phyloP scores from a whole-genome alignment of 2,113 vertebrate species.

The Oreotrochilus melanogaster region DNA sequence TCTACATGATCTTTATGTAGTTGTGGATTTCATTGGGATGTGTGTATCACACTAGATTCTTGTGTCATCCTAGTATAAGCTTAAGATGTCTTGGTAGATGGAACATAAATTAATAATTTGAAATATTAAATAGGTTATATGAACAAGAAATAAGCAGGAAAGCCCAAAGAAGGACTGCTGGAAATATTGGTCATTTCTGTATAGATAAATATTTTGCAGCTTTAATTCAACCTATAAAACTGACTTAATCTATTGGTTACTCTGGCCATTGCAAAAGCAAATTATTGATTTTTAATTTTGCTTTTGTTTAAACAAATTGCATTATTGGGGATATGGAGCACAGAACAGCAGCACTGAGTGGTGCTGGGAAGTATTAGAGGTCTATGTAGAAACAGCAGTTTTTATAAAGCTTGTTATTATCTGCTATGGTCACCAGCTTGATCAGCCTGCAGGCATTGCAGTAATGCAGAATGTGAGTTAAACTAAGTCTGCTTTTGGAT shows the following conservation, averaged over 20 bases:
- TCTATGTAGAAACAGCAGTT: not conserved
- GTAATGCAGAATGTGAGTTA: not conserved
- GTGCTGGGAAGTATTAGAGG: not conserved
- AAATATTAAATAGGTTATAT: not conserved
- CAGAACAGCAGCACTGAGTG: not conserved
- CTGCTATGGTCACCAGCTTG: not conserved
- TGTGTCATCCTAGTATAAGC: not conserved
- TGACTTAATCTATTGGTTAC: not conserved
- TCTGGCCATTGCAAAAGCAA: not conserved
- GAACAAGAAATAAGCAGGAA: not conserved
- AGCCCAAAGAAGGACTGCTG: not conserved
- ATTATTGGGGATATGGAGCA: not conserved
- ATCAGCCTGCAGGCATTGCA: not conserved
- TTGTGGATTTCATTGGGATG: not conserved
- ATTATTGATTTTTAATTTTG: not conserved
- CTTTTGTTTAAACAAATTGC: not conserved
- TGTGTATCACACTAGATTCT: not conserved
- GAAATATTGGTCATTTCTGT: not conserved
- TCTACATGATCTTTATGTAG: not conserved
- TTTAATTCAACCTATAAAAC: not conserved
- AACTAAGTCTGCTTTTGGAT: not conserved
- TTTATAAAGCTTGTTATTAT: not conserved
- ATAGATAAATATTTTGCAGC: not conserved
- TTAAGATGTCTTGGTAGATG: not conserved
- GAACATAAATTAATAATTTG: not conserved